Evolutionary conservation across 1,140 invertebrate species (phyloP), one percentile per base, ranked within the genome.

Genomic region (Aporrectodea caliginosa): DNA sequence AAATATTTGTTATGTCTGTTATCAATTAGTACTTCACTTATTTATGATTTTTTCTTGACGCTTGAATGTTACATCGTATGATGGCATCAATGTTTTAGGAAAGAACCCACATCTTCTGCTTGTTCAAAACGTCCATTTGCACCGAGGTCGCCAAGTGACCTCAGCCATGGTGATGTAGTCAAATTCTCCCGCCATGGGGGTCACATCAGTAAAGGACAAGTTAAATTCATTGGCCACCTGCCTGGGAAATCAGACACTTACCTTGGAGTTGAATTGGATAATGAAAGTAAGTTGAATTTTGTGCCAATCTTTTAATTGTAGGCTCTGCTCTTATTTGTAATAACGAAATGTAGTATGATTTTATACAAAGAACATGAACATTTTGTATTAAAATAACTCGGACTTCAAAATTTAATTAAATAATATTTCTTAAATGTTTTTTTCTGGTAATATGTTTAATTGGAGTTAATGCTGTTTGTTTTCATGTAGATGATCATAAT

Each of bases 121-220:
- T 58, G 43, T 58, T 58, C 82, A 12, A 75, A 84, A 77, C 81
- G 84, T 30, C 87, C 88, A 73, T 89, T 87, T 84, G 84, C 86
- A n/a, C 88, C 88, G 70, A 80, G 84, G 31, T 83, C 82, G 6
- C 84, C 86, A 0, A 84, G 80, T 72, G 88, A 89, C 77, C 82
- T 89, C 6, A 79, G 83, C n/a, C 33, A 85, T 0, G 84, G 84
- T 31, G 87, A 88, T 81, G 83, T 88, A 0, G 84, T 88, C 6
- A 89, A 89, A 82, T 89, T 88, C 80, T 86, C 86, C 6, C 80
- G 86, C 35, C 84, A 85, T 73, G 86, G 85, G n/a, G 87, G 88
- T 12, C 87, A 87, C 80, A 85, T 89, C 0, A 85, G 85, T 74
- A 85, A 86, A 77, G 88, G 88, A 1, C 77, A 81, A 16, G 85